Percentiles rank a stretch among this genome's conserved stretches.
These are phyloP conservation scores for Drosophila elegans DNA, from an alignment of 1,140 invertebrate species.

Conservation along the genomic window DNA sequence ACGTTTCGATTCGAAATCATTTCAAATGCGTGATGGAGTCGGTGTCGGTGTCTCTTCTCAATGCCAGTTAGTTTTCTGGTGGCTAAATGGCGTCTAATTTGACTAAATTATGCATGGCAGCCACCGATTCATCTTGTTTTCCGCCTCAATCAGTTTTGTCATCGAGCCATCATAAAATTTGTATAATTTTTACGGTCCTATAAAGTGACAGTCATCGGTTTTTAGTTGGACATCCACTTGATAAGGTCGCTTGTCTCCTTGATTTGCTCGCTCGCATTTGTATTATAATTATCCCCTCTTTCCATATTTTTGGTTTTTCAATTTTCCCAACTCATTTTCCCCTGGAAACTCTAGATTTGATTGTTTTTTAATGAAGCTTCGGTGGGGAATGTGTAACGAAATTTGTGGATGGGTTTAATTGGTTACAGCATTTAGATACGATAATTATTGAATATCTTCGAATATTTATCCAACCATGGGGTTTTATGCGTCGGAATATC, in stretches of 20 bases:
- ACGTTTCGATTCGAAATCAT: conserved; percentile 27
- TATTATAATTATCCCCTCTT: conserved; percentile 58
- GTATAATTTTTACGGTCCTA: conserved; percentile 78
- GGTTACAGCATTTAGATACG: conserved; percentile 68
- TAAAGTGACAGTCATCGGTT: conserved; percentile 74
- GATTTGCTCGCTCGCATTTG: conserved; percentile 74
- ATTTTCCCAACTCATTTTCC: conserved; percentile 42
- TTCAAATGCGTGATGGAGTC: conserved; percentile 37
- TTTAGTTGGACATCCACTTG: conserved; percentile 66
- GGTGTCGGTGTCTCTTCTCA: conserved; percentile 13
- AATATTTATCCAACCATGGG: conserved; percentile 40
- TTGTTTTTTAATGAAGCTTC: conserved; percentile 77
- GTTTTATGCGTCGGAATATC: conserved; percentile 12
- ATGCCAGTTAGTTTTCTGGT: conserved; percentile 43
- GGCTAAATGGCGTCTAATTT: conserved; percentile 74
- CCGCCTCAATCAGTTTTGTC: conserved; percentile 75
- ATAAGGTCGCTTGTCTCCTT: conserved; percentile 62
- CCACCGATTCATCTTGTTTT: conserved; percentile 74
- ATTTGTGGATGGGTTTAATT: conserved; percentile 77
- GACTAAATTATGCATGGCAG: conserved; percentile 76
- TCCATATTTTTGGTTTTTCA: conserved; percentile 29
- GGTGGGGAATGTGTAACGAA: conserved; percentile 68
- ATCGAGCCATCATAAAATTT: conserved; percentile 77
- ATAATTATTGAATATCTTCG: conserved; percentile 60
- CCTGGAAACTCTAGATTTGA: conserved; percentile 26